phyloP scores from a whole-genome alignment of 1,140 invertebrate species.

The Akabosia matsudoensis region DNA sequence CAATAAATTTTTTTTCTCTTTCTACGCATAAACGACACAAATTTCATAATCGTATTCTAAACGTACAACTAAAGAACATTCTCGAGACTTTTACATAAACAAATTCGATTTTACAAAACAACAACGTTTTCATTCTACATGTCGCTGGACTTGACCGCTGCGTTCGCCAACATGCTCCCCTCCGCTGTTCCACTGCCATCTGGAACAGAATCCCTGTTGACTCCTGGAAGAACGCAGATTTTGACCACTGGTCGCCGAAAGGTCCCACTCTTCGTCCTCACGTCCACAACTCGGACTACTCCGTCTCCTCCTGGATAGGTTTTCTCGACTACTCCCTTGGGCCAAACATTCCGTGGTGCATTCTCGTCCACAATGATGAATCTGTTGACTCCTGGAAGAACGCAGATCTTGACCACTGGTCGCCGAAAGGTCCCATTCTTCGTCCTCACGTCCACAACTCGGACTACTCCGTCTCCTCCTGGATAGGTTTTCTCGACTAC shows the following conservation, averaged over 20 bases:
- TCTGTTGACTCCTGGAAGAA: too few species aligned
- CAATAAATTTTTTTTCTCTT: too few species aligned
- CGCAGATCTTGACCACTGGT: conserved; percentile 28
- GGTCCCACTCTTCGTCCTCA: conserved; percentile 25
- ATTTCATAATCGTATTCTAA: too few species aligned
- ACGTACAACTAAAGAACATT: too few species aligned
- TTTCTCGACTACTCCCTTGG: conserved; percentile 25
- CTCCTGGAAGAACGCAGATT: conserved; percentile 10
- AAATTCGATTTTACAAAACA: too few species aligned
- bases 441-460: conserved; percentile 28
- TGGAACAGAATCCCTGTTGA: not conserved
- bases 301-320: conserved; percentile 25
- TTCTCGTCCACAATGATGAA: conserved; percentile 37
- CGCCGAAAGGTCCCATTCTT: conserved; percentile 6
- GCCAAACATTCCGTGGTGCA: conserved; percentile 31
- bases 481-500: conserved; percentile 4
- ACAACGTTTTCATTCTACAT: too few species aligned
- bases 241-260: conserved; percentile 26
- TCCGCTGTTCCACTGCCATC: not conserved
- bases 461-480: conserved; percentile 27
- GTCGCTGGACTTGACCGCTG: too few species aligned
- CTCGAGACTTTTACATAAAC: too few species aligned
- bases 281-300: conserved; percentile 19
- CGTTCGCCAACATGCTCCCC: too few species aligned
- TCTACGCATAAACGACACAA: too few species aligned